These are phyloP conservation scores for Caranx ignobilis DNA, from an alignment of 2,113 vertebrate genomes.

Conservation along the genomic window DNA sequence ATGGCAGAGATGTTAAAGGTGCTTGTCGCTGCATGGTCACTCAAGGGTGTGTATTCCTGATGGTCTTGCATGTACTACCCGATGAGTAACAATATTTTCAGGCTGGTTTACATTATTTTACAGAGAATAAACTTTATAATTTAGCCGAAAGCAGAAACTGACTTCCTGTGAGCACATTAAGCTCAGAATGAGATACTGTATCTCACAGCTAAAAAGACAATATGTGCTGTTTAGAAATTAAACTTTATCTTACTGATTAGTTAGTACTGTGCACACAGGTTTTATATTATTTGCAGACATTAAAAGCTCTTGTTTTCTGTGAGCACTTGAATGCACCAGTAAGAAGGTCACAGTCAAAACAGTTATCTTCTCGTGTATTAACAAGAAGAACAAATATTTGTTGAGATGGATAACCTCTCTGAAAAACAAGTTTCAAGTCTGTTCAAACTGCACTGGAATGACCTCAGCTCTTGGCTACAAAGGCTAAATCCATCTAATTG, in stretches of 20 bases:
- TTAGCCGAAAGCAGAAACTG: no score
- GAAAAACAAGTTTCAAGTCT: background rate
- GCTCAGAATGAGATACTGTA: no score
- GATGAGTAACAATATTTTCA: background rate
- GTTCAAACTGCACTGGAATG: background rate
- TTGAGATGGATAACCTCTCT: background rate
- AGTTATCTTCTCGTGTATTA: background rate
- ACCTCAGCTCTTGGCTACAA: background rate
- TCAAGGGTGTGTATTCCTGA: background rate
- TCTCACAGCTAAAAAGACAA: no score
- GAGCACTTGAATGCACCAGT: background rate
- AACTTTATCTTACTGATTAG: background rate
- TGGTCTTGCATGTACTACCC: constrained; percentile 14
- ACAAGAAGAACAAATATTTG: background rate
- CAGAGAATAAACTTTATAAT: no score
- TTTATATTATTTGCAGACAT: background rate
- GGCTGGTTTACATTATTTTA: background rate
- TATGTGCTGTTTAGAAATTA: background rate
- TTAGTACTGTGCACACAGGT: background rate
- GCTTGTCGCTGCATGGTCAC: constrained; percentile 16
- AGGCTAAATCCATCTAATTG: background rate
- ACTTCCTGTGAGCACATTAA: no score
- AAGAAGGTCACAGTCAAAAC: background rate
- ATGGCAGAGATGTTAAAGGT: constrained; percentile 89
- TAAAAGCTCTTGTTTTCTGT: background rate